A percentile compares a stretch with the other conserved stretches of the same genome.
Conservation (phyloP, 2,888 invertebrate genomes). For the Nemotelus pantherinus region DNA sequence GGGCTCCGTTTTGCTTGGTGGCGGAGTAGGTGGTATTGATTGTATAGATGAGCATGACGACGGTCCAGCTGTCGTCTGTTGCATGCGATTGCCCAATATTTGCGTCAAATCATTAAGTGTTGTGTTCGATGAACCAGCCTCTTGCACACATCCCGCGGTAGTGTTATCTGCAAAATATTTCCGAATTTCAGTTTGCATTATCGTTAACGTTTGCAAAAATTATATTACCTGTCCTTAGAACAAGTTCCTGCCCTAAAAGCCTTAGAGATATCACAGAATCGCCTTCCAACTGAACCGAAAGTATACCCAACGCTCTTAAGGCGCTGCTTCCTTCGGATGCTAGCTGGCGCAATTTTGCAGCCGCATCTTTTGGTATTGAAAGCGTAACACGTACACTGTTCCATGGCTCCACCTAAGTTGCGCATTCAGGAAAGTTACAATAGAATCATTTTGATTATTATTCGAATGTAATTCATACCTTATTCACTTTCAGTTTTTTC, state of each 20-base stretch:
- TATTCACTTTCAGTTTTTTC: slow-evolving; percentile 73
- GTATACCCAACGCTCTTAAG: slow-evolving; percentile 90
- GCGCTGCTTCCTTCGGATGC: slow-evolving; percentile 91
- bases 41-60: slow-evolving; percentile 46
- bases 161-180: slow-evolving; percentile 53
- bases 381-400: slow-evolving; percentile 97
- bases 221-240: slow-evolving; percentile 67
- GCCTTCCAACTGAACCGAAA: slow-evolving; percentile 93
- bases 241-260: slow-evolving; percentile 78
- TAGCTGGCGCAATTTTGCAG: slow-evolving; percentile 87
- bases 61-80: slow-evolving; percentile 45
- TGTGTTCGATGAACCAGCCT: slow-evolving; percentile 57
- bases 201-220: neutral
- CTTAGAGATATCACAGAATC: slow-evolving; percentile 81
- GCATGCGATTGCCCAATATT: slow-evolving; percentile 52
- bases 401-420: slow-evolving; percentile 89
- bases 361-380: slow-evolving; percentile 96
- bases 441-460: neutral
- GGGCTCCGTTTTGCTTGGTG: slow-evolving; percentile 51
- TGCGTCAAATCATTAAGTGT: slow-evolving; percentile 57
- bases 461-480: slow-evolving; percentile 59
- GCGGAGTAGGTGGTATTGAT: slow-evolving; percentile 52
- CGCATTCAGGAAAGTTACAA: neutral
- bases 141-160: slow-evolving; percentile 56
- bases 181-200: neutral